Evolutionary conservation across 2,888 invertebrate genomes (phyloP), one percentile per base, ranked within the genome.

Genomic region (Rhodophaea formosa): DNA sequence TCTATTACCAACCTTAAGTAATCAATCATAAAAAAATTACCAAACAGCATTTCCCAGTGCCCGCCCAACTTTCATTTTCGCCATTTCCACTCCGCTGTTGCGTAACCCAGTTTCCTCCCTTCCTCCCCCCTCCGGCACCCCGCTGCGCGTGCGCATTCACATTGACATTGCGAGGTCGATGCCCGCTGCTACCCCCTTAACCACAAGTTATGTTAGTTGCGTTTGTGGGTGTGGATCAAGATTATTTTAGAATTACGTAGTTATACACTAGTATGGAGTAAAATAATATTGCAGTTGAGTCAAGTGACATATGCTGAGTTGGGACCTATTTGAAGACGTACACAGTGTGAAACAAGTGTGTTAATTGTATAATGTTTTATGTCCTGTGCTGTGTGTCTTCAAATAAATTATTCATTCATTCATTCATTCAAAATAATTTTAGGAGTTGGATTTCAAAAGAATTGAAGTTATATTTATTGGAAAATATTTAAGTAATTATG

Each of bases 121-220:
- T 39, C 39, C n/a, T 39, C 45, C 17, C 49, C 39, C 23, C 30
- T 30, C 7, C 35, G 0, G 12, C 12, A 15, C 35, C 35, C 35
- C 51, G 16, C 12, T 43, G 45, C 54, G 54, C 54, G 54, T 43
- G 32, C 45, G 54, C 54, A 39, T 17, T 53, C 53, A 56, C 60
- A 57, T 58, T 61, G 61, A 61, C 58, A 61, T 61, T 61, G 61
- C 49, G 16, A 45, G 61, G 58, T 53, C 58, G 29, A 15, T 29
- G 56, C 56, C 60, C 60, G 39, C 43, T 47, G 35, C 51, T 56
- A 60, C 62, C 51, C n/a, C 51, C 59, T 56, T 59, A 59, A 59
- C 62, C 56, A 55, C 49, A 51, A 14, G 39, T 51, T 51, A 51
- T 17, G 16, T 12, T 39, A 51, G 17, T 10, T 12, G 6, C 12